Conservation (phyloP, 1,140 invertebrate species). For the Anastrepha obliqua region DNA sequence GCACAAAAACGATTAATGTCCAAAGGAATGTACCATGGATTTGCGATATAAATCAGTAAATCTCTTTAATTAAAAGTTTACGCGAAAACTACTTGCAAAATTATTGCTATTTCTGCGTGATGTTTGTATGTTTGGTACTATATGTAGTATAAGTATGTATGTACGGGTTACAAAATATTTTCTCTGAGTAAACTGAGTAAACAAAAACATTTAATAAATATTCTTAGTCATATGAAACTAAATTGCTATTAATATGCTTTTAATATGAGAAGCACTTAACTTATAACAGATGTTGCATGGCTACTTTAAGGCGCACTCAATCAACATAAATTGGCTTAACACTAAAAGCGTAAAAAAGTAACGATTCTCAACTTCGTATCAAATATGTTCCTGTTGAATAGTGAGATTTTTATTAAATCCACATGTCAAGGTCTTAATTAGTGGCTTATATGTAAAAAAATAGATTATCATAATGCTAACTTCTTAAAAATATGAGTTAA, state of each 20-base stretch:
- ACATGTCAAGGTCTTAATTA: slow-evolving; percentile 34
- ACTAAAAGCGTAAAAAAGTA: background rate
- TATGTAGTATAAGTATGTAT: too few species aligned
- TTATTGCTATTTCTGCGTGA: slow-evolving; percentile 12
- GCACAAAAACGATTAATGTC: slow-evolving; percentile 57
- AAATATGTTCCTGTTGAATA: background rate
- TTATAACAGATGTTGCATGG: background rate
- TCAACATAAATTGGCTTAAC: background rate
- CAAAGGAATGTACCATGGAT: slow-evolving; percentile 50
- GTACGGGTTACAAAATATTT: too few species aligned
- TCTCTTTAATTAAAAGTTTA: slow-evolving; percentile 59
- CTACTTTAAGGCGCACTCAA: background rate
- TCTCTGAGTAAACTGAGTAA: too few species aligned
- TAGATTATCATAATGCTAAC: background rate
- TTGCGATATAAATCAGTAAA: slow-evolving; percentile 56
- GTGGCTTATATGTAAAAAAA: background rate
- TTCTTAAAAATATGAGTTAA: background rate
- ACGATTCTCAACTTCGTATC: too few species aligned
- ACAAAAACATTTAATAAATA: background rate
- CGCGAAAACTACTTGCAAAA: slow-evolving; percentile 51
- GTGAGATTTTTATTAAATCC: background rate
- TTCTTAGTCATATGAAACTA: background rate
- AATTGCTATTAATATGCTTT: background rate
- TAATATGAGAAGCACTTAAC: background rate
- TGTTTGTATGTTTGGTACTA: too few species aligned